Evolutionary conservation across 2,888 invertebrate genomes (phyloP), one percentile per base, ranked within the genome.

Genomic region (Corythucha ciliata): DNA sequence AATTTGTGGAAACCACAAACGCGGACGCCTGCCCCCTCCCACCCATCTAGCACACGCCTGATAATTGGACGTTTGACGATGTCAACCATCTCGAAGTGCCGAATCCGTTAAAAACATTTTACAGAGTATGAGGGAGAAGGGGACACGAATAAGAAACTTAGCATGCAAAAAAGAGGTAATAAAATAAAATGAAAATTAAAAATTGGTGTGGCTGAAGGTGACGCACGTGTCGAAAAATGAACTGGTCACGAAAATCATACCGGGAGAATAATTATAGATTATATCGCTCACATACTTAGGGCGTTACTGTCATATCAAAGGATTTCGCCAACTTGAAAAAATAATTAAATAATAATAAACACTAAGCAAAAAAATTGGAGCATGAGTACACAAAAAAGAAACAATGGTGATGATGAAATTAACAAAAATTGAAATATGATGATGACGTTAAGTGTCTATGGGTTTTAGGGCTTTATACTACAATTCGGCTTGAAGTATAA

Each of bases 251-350:
- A 44, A 44, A 12, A 10, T 16, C 12, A 25, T 21, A 39, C 22
- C 20, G n/a, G n/a, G 14, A 45, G 33, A 32, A 45, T 42, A 42
- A 18, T 21, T n/a, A 8, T 45, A 33, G 45, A 24, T 21, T 20
- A 29, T 20, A 45, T 45, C 42, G 16, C 16, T 42, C 14, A 37
- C 14, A 18, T n/a, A 6, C 36, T 36, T n/a, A n/a, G 14, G 7
- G 16, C 36, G 14, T 14, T n/a, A 18, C 22, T 27, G 39, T 40
- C 12, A 41, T 18, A 29, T 22, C 33, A 49, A 41, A 41, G 49
- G 49, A 49, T 41, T 49, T 41, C 49, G 42, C 33, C 49, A 41
- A 49, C 25, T 21, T 33, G 8, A 48, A 49, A 41, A 27, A 26
- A 20, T 24, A 40, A 49, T 21, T 22, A 33, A 22, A 47, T 32